Evolutionary conservation across 2,888 invertebrate genomes (phyloP), one percentile per base, ranked within the genome.

Genomic region (Cinara cedri): DNA sequence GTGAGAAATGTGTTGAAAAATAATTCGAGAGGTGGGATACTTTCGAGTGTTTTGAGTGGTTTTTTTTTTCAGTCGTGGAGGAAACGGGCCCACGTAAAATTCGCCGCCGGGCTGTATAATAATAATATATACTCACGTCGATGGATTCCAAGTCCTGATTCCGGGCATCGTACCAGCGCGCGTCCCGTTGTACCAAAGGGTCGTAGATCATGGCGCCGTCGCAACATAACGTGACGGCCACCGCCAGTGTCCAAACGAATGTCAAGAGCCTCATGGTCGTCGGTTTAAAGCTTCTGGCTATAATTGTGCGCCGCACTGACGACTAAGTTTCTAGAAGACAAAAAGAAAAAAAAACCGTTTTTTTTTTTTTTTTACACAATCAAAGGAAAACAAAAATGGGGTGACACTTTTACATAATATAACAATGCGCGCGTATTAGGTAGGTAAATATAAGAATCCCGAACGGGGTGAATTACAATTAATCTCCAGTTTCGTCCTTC

Each of bases 161-260:
- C n/a, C 60, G 34, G 3, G 68, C 49, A 13, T 60, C 68, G 16
- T 60, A 78, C 70, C 70, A 78, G 49, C 60, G 60, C 8, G 70
- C 21, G 8, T 70, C 24, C 21, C 60, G 78, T 34, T 34, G 34
- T 21, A 57, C 60, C 19, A 70, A 0, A n/a, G 78, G 78, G 3
- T 60, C 68, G 51, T 78, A 70, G 44, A 76, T 26, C 1, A 68
- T 34, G 14, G 70, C 78, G 8, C 78, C 60, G 49, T 70, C 78
- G n/a, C 68, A 78, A 60, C 68, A 70, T 70, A 68, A 78, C 68
- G 68, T 68, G 57, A 68, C 78, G 60, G n/a, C 68, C n/a, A 62
- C 60, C n/a, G 51, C 60, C 68, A 78, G 42, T 8, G 60, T 68
- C 78, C 78, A 78, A 21, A 70, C 70, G 42, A 78, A 62, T 34